Conservation (phyloP, 2,113 vertebrate genomes). For the Bolborhynchus lineola region DNA sequence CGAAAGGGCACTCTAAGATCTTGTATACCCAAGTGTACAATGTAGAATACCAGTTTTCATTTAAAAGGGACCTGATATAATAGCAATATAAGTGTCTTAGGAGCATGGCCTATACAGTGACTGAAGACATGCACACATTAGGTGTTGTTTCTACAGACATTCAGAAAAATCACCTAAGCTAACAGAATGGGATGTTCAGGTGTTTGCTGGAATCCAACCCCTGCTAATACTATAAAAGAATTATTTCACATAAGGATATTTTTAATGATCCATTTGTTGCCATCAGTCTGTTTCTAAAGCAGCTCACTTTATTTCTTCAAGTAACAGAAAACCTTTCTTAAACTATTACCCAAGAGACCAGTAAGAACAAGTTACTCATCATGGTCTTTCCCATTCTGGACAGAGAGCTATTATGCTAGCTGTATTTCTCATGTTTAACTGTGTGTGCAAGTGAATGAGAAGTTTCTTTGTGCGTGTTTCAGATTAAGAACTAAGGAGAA, state of each 20-base stretch:
- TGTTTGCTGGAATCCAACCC: not conserved
- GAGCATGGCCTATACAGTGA: not conserved
- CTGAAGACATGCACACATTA: not conserved
- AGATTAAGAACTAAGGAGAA: not conserved
- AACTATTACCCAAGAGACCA: not conserved
- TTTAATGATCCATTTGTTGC: not conserved
- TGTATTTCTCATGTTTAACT: not conserved
- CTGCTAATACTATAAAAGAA: not conserved
- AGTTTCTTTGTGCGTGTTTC: not conserved
- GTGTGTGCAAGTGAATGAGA: not conserved
- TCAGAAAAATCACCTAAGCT: not conserved
- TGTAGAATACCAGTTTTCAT: not conserved
- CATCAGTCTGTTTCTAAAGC: not conserved
- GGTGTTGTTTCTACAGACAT: not conserved
- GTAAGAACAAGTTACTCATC: not conserved
- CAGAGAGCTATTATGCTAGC: not conserved
- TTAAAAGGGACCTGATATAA: not conserved
- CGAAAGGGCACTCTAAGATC: not conserved
- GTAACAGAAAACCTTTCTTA: not conserved
- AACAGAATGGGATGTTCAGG: not conserved
- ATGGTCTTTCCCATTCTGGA: not conserved
- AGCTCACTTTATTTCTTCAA: not conserved
- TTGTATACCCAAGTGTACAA: not conserved
- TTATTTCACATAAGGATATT: not conserved
- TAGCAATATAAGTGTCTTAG: not conserved